Evolutionary conservation across 1,140 invertebrate genomes (phyloP), one percentile per base, ranked within the genome.

Genomic region (Drosophila pandora): DNA sequence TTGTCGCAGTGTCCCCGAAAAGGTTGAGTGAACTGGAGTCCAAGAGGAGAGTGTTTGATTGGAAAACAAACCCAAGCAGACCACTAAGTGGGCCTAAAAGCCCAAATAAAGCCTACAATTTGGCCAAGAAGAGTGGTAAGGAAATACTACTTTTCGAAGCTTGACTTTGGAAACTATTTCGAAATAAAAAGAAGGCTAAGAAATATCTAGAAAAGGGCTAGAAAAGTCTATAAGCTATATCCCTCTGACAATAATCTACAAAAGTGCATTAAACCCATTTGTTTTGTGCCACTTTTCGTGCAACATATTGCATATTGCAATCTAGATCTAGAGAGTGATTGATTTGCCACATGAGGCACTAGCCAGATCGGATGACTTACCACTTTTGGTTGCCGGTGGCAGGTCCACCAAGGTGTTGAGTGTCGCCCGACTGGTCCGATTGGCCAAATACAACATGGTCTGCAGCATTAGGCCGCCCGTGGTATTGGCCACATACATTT

Each of bases 391-490:
- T 8, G 90, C 76, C 32, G 90, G 83, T 61, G 89, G 88, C 61
- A 90, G 45, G 65, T 90, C 89, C 45, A 91, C 76, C 45, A 90
- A 47, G 7, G 89, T 91, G 63, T 91, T 89, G 39, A 90, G 80
- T 13, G 90, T 87, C n/a, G 82, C 87, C 21, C 83, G 68, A 62
- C 85, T 90, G 25, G 90, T 91, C 34, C 91, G 90, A 68, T 92
- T 92, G 10, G 90, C 90, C 77, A 92, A 73, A 57, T 90, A 91
- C 50, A 92, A 58, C 90, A 92, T 91, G 34, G 91, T 91, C 58
- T 91, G 90, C 59, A 92, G 76, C 81, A 91, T 91, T 6, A 91
- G 63, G 69, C 90, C 81, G 58, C 90, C 87, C 1, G 91, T 91
- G 10, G 88, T 73, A 49, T 91, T 91, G 60, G 90, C 79, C 71